phyloP scores from a whole-genome alignment of 2,888 invertebrate genomes.

The Neoaliturus tenellus region DNA sequence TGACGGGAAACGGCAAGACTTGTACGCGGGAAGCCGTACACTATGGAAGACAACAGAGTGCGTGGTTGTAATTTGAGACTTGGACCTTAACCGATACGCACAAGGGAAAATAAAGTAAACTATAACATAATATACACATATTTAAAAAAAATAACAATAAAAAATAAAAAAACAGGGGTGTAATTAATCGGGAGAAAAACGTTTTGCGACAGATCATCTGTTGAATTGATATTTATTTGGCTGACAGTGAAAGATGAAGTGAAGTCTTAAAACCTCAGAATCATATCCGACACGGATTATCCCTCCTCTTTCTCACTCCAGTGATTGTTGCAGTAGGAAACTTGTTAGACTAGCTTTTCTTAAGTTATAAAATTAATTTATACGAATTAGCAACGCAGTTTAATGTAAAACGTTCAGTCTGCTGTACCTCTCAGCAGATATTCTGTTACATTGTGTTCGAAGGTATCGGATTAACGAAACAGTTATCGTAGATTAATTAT shows the following conservation, averaged over 20 bases:
- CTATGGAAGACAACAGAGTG: constrained; percentile 8
- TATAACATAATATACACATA: no score
- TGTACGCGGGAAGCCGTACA: constrained; percentile 10
- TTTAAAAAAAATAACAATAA: neutral
- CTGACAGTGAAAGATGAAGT: neutral
- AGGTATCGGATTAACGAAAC: no score
- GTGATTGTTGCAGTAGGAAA: neutral
- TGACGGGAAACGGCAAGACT: neutral
- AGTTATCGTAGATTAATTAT: no score
- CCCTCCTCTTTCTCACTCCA: neutral
- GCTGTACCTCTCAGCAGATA: no score
- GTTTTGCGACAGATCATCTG: neutral
- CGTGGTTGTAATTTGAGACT: neutral
- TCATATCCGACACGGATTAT: neutral
- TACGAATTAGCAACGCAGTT: neutral
- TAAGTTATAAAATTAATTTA: neutral
- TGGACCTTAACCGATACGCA: neutral
- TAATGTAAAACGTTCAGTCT: no score
- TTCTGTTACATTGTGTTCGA: no score
- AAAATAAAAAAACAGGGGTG: no score
- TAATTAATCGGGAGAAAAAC: neutral
- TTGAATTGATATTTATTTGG: neutral
- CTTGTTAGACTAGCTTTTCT: neutral
- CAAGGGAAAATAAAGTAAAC: neutral
- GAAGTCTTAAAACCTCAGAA: neutral